Evolutionary conservation across 2,888 invertebrate genomes (phyloP), one percentile per base, ranked within the genome.

Genomic region (Stratiomys singularior): DNA sequence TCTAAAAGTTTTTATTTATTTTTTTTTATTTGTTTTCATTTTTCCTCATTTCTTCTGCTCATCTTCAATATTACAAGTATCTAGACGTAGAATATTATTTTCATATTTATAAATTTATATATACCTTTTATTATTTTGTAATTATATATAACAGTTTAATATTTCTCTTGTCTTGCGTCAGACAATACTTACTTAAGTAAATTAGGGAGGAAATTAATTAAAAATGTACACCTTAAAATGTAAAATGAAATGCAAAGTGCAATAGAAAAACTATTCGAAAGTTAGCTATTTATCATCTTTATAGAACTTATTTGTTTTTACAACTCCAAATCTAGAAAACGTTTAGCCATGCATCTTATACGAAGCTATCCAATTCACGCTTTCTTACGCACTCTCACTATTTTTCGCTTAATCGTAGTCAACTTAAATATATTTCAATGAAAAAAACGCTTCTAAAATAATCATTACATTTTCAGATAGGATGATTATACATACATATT

Each of bases 21-120:
- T 72, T 28, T 72, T 72, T 18, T 60, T 7, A 7, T 52, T 52
- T 52, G 7, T 69, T 23, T 27, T 28, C 9, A 11, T 28, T 72
- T 72, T 72, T 28, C n/a, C 11, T 15, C 13, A 30, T 60, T 60
- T 72, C 25, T 56, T 23, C n/a, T n/a, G n/a, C n/a, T 74, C 52
- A 60, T 37, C 21, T 60, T 58, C 23, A 74, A 72, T 72, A 72
- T 72, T 72, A 72, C 72, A 72, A 58, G 52, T 72, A 72, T 72
- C 30, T 72, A 72, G 58, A 72, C 23, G 30, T 72, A 72, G 58
- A n/a, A 56, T 72, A 56, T 52, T 72, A 72, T 56, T 25, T 72
- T 72, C 37, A 60, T 74, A 58, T 74, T 74, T 74, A 74, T 74
- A 58, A 27, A 72, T 72, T 72, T 72, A 72, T 72, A 69, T 72